Base-by-base conservation (phyloP, 2,113 vertebrate genomes). In the Ciconia stormi region DNA sequence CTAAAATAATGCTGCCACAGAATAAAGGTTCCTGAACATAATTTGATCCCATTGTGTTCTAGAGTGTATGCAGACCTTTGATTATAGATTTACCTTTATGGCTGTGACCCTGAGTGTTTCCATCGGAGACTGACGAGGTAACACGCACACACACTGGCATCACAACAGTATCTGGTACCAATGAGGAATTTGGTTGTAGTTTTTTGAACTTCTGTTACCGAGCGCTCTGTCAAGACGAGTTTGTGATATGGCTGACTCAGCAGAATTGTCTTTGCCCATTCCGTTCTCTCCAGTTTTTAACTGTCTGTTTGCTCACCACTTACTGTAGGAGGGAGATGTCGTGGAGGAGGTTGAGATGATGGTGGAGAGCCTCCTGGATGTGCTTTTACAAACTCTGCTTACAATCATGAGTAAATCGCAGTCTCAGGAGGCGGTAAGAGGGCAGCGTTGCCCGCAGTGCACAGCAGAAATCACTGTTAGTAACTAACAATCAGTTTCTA, bases 401-500 rank as follows among this genome's bases (percentile, higher is more conserved):
- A 99, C 99, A 91, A 99, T 99, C 98, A 99, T 99, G 99, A 99
- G 99, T 99, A 99, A 99, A 98, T 99, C 99, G 78, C 99, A 99
- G 90, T 98, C 99, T 98, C 99, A 99, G 99, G 99, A 99, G 99
- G 99, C 99, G 99, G 99, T 99, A 99, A 99, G 99, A 98, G 99
- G 99, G 98, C 99, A 99, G 98, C 99, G 99, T 98, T 99, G 99
- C 98, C 99, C 99, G 97, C 99, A 99, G 99, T 99, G 99, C 99
- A 99, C 99, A 98, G 99, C 99, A 93, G 99, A 99, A 98, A 99
- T 99, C 99, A 99, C 99, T 98, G 99, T 99, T 99, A 99, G 99
- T 99, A 99, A 99, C 99, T 99, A 99, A 99, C 99, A 98, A 98
- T 99, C 98, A 98, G 97, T 98, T 99, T 99, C 98, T 98, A 98